phyloP scores from a whole-genome alignment of 2,797 vertebrate genomes.

The Fistularia tabacaria region DNA sequence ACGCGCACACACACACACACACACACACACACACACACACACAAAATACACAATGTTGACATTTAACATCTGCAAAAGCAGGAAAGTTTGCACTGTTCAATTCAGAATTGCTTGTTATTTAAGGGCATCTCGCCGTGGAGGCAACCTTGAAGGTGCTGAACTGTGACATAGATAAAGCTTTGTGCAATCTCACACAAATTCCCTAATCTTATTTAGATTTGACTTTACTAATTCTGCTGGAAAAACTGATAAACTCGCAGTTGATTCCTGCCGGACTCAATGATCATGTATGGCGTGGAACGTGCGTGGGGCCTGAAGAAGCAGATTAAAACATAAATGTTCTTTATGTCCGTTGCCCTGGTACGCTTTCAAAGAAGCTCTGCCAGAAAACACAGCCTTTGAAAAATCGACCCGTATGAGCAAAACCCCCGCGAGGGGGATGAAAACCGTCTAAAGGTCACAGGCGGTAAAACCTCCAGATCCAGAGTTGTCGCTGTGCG shows the following conservation, averaged over 20 bases:
- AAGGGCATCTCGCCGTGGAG: slow-evolving; percentile 8
- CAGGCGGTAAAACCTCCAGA: slow-evolving; percentile 17
- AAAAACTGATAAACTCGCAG: slow-evolving; percentile 5
- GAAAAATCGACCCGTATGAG: slow-evolving; percentile 26
- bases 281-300: background rate
- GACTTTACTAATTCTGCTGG: background rate
- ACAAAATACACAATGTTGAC: slow-evolving; percentile 14
- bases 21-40: no score
- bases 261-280: slow-evolving; percentile 1
- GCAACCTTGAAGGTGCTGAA: slow-evolving; percentile 6
- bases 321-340: slow-evolving; percentile 16
- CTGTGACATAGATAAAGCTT: no score
- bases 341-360: background rate
- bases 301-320: slow-evolving; percentile 11
- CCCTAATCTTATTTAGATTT: background rate
- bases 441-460: slow-evolving; percentile 58
- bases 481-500: background rate
- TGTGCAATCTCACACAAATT: no score
- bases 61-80: slow-evolving; percentile 39
- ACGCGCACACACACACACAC: no score
- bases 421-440: slow-evolving; percentile 27
- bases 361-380: slow-evolving; percentile 16
- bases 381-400: slow-evolving; percentile 23
- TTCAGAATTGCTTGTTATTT: slow-evolving; percentile 24
- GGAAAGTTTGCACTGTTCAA: slow-evolving; percentile 19